These are phyloP conservation scores for Actenoides lindsayi DNA, from an alignment of 2,113 vertebrate genomes.

Conservation along the genomic window DNA sequence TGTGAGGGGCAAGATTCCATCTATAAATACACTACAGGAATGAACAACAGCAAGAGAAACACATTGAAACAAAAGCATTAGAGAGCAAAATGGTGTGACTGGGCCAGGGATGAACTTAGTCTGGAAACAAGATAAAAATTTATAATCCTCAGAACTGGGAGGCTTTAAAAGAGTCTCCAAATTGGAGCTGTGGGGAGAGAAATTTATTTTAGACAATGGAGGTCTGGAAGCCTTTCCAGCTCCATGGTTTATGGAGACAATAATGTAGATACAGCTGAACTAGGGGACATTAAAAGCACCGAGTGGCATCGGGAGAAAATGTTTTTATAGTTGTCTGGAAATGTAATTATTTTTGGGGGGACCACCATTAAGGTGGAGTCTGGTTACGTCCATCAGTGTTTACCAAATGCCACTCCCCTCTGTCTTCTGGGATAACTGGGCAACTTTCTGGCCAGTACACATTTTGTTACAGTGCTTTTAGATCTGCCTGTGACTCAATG, in stretches of 20 bases:
- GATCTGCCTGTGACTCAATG: background rate
- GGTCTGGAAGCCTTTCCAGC: background rate
- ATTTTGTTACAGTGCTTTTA: background rate
- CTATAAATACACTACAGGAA: background rate
- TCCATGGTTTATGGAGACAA: background rate
- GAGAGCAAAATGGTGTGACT: background rate
- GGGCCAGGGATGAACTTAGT: background rate
- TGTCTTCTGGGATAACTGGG: background rate
- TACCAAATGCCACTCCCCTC: background rate
- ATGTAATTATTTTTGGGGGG: background rate
- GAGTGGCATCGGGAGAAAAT: background rate
- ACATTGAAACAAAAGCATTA: background rate
- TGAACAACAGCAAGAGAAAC: background rate
- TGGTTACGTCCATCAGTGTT: background rate
- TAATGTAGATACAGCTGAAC: background rate
- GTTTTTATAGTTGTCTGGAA: background rate
- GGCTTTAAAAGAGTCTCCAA: background rate
- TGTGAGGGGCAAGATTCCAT: background rate
- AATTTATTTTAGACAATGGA: background rate
- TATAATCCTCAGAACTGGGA: background rate
- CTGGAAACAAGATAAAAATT: background rate
- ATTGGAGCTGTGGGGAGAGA: background rate
- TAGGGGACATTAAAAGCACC: background rate
- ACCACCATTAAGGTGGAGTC: background rate
- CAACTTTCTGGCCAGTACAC: background rate